These are phyloP conservation scores for Pimephales promelas DNA, from an alignment of 2,113 vertebrate species.

Conservation along the genomic window DNA sequence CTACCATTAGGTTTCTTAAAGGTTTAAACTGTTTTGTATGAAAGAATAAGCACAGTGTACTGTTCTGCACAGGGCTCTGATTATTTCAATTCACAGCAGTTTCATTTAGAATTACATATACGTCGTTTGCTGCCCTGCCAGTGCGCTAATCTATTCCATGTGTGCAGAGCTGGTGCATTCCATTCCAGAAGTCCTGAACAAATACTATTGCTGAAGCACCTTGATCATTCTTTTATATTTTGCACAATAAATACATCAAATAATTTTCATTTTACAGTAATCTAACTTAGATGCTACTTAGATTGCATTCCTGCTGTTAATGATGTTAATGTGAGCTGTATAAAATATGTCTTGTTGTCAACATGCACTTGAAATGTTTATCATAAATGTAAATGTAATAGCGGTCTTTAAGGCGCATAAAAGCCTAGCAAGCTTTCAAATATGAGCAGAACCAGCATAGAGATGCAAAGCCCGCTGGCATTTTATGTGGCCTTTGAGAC, in stretches of 20 bases:
- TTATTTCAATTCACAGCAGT: slow-evolving; percentile 34
- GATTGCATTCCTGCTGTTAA: not conserved
- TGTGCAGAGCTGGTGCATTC: slow-evolving; percentile 37
- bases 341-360: not conserved
- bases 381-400: not conserved
- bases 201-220: not conserved
- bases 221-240: not conserved
- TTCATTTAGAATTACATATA: slow-evolving; percentile 47
- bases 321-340: not conserved
- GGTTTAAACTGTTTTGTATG: slow-evolving; percentile 1
- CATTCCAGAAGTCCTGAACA: slow-evolving; percentile 9
- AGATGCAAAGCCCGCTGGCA: not conserved
- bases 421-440: not conserved
- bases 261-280: not conserved
- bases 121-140: slow-evolving; percentile 21
- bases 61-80: not conserved
- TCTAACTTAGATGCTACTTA: not conserved
- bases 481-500: slow-evolving; percentile 32
- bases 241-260: not conserved
- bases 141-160: slow-evolving; percentile 54
- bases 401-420: not conserved
- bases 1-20: not conserved
- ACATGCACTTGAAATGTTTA: not conserved
- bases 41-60: slow-evolving; percentile 42
- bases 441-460: not conserved